These are phyloP conservation scores for Oscheius onirici DNA, from an alignment of 2,888 invertebrate genomes.

Conservation along the genomic window DNA sequence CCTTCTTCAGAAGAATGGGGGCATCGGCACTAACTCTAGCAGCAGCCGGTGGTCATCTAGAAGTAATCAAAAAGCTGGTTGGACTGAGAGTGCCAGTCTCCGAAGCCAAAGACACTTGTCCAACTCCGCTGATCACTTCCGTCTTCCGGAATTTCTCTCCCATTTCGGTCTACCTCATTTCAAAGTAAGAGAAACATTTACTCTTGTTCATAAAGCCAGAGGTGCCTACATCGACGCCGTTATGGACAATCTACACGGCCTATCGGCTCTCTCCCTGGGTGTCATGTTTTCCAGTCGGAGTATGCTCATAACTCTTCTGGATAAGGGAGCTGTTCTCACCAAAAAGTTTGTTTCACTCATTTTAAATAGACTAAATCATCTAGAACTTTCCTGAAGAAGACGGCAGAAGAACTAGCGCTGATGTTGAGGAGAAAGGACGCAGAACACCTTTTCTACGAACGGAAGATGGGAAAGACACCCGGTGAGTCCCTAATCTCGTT, in stretches of 20 bases:
- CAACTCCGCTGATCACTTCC: constrained; percentile 63
- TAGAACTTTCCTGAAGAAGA: constrained; percentile 26
- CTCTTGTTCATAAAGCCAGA: constrained; percentile 1
- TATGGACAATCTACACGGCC: constrained; percentile 38
- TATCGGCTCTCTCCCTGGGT: constrained; percentile 49
- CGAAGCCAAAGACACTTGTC: constrained; percentile 40
- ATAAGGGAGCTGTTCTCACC: constrained; percentile 46
- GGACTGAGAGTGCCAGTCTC: constrained; percentile 38
- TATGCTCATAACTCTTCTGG: constrained; percentile 51
- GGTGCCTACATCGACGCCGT: constrained; percentile 45
- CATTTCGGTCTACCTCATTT: constrained; percentile 48
- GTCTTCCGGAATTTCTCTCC: constrained; percentile 52
- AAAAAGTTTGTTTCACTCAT: constrained; percentile 25
- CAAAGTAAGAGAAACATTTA: constrained; percentile 1
- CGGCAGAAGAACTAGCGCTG: constrained; percentile 42
- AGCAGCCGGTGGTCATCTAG: constrained; percentile 53
- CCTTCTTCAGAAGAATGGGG: constrained; percentile 47
- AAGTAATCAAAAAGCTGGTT: constrained; percentile 53
- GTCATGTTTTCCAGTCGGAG: constrained; percentile 35
- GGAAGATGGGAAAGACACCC: constrained; percentile 2
- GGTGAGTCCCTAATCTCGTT: neutral
- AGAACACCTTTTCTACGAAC: constrained; percentile 38
- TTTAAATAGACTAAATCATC: neutral
- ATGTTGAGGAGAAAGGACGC: constrained; percentile 39
- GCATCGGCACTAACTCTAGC: constrained; percentile 54